phyloP scores from a whole-genome alignment of 2,113 vertebrate genomes.

The Dasypus novemcinctus region DNA sequence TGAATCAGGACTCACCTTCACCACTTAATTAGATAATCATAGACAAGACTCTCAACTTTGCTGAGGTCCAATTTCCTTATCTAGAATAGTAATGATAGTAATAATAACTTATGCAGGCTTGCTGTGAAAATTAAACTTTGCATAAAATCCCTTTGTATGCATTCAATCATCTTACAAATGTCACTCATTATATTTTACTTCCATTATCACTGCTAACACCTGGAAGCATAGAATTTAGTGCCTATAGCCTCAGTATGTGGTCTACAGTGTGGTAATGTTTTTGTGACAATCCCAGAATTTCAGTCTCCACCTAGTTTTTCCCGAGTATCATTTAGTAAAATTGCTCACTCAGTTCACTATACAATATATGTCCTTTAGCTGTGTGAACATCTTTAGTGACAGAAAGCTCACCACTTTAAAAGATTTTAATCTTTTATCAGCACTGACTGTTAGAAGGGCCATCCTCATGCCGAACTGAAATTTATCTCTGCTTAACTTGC shows the following conservation, averaged over 20 bases:
- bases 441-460: background rate
- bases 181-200: background rate
- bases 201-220: background rate
- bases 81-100: background rate
- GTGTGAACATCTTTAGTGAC: background rate
- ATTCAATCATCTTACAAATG: background rate
- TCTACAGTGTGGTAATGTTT: background rate
- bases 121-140: background rate
- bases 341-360: background rate
- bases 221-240: background rate
- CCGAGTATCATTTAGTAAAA: background rate
- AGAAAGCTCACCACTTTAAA: background rate
- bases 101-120: background rate
- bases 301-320: background rate
- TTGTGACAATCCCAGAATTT: background rate
- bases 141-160: background rate
- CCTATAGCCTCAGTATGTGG: background rate
- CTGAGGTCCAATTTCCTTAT: background rate
- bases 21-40: background rate
- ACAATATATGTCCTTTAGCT: background rate
- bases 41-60: background rate
- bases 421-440: background rate
- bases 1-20: background rate
- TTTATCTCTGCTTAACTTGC: background rate
- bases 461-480: background rate